phyloP scores from a whole-genome alignment of 2,113 vertebrate genomes.

The Macaca nemestrina region DNA sequence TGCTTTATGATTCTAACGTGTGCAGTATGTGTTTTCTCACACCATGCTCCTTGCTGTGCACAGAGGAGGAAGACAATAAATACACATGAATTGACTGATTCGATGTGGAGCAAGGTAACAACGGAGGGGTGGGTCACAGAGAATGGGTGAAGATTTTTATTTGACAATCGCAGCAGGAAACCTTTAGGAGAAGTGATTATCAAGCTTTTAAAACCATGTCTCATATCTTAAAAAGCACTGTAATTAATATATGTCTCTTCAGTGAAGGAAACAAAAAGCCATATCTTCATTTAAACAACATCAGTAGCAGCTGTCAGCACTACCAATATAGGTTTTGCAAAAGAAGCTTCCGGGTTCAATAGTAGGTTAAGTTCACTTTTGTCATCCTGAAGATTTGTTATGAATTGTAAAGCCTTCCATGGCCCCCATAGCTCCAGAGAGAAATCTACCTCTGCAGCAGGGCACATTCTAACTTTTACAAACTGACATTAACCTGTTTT shows the following conservation, averaged over 20 bases:
- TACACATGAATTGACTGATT: not conserved
- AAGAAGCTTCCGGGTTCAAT: not conserved
- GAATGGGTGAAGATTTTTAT: not conserved
- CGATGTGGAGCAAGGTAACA: not conserved
- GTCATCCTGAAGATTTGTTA: not conserved
- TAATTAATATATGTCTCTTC: conserved; percentile 64
- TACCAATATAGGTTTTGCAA: not conserved
- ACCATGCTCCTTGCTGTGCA: not conserved
- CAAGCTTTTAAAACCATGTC: conserved; percentile 66
- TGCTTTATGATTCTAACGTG: not conserved
- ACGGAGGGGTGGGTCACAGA: not conserved
- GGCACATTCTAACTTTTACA: not conserved
- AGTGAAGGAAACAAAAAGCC: conserved; percentile 60
- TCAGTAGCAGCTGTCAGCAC: conserved; percentile 45
- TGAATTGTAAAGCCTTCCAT: not conserved
- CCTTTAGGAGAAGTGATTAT: conserved; percentile 60
- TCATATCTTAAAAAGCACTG: conserved; percentile 43
- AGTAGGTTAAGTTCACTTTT: conserved; percentile 1
- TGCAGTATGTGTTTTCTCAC: not conserved
- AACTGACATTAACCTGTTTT: not conserved
- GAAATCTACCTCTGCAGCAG: not conserved
- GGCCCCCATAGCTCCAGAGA: not conserved
- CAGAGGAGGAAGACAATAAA: not conserved
- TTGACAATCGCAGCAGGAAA: conserved; percentile 61
- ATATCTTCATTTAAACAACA: conserved; percentile 55